Evolutionary conservation across 1,140 invertebrate species (phyloP).

Genomic region (Pseudomyrmex dendroicus): DNA sequence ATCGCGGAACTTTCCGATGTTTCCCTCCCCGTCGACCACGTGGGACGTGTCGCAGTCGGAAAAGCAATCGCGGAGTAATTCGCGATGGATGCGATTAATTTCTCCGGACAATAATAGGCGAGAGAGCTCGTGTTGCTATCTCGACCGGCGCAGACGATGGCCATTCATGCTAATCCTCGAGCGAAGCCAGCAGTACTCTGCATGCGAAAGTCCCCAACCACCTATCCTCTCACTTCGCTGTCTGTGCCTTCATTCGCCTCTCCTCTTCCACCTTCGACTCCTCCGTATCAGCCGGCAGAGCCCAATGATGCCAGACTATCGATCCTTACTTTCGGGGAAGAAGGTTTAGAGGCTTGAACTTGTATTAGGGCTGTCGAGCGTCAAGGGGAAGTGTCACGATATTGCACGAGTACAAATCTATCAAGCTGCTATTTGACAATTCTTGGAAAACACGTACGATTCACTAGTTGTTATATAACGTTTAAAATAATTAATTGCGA

Average conservation of each 20-base stretch:
- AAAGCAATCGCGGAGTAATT: constrained; percentile 78
- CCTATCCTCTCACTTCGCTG: constrained; percentile 57
- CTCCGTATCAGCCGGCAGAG: constrained; percentile 74
- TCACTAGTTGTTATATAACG: neutral
- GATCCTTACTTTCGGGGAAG: constrained; percentile 76
- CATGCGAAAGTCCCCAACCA: constrained; percentile 71
- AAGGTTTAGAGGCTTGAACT: constrained; percentile 77
- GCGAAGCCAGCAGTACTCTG: constrained; percentile 61
- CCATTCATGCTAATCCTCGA: constrained; percentile 81
- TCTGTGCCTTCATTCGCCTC: constrained; percentile 52
- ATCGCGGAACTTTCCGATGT: constrained; percentile 39
- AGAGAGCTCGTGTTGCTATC: constrained; percentile 76
- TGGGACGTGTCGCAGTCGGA: constrained; percentile 49
- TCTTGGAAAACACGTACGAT: constrained; percentile 48
- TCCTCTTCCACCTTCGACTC: constrained; percentile 59
- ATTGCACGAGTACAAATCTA: constrained; percentile 69
- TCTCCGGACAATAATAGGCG: constrained; percentile 78
- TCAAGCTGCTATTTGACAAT: constrained; percentile 51
- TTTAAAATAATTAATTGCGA: neutral
- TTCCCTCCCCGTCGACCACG: neutral
- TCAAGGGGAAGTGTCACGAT: constrained; percentile 77
- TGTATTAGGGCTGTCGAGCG: constrained; percentile 73
- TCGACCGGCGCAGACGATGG: constrained; percentile 76
- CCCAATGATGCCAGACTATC: constrained; percentile 82
- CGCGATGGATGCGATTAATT: constrained; percentile 81